Percentiles rank a stretch among this genome's conserved stretches.
These are phyloP conservation scores for Tragelaphus imberbis DNA, from an alignment of 2,113 vertebrate species.

Conservation along the genomic window DNA sequence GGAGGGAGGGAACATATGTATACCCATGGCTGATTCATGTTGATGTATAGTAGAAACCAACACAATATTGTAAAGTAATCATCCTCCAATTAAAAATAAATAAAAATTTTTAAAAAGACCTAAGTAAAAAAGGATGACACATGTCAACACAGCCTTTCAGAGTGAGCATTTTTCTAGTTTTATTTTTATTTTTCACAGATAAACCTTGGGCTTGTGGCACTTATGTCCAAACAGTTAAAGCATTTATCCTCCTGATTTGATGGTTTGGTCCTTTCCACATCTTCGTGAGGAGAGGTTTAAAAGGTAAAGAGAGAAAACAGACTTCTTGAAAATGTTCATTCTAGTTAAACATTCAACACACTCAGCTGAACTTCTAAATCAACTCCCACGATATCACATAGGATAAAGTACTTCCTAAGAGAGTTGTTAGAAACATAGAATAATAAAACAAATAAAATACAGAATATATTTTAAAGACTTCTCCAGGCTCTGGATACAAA, in stretches of 20 bases:
- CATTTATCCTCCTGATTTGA: background rate
- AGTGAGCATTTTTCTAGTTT: background rate
- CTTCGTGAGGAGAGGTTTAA: background rate
- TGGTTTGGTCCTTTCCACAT: background rate
- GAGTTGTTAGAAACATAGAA: slow-evolving; percentile 66
- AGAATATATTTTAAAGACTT: slow-evolving; percentile 60
- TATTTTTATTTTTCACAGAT: background rate
- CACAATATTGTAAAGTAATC: background rate
- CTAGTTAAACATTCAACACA: slow-evolving; percentile 55
- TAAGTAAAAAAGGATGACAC: background rate
- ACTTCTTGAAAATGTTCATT: slow-evolving; percentile 34
- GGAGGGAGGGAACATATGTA: background rate
- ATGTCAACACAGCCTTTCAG: background rate
- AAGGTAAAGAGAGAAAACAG: slow-evolving; percentile 54
- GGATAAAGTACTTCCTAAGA: slow-evolving; percentile 51
- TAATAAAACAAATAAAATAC: slow-evolving; percentile 74
- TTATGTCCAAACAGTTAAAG: slow-evolving; percentile 20
- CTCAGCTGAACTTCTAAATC: slow-evolving; percentile 58
- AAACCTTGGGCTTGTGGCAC: background rate
- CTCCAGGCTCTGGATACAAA: slow-evolving; percentile 51
- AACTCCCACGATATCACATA: slow-evolving; percentile 36
- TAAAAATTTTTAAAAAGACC: background rate
- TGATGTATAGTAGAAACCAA: background rate
- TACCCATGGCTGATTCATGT: background rate
- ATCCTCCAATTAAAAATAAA: background rate